These are phyloP conservation scores for Triplophysa dalaica DNA, from an alignment of 2,113 vertebrate genomes.

Conservation along the genomic window DNA sequence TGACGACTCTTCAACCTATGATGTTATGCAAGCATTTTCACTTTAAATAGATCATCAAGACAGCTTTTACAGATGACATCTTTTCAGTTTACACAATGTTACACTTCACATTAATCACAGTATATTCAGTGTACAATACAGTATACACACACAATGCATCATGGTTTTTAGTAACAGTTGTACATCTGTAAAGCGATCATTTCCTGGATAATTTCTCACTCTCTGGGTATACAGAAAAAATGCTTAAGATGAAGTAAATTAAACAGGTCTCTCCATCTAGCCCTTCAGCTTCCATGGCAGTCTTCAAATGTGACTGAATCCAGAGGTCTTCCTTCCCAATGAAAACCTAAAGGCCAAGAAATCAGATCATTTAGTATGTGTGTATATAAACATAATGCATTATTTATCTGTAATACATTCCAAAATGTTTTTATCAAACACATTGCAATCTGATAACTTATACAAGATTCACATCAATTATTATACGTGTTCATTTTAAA, in stretches of 20 bases:
- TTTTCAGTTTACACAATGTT: slow-evolving; percentile 4
- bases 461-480: no score
- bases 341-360: slow-evolving; percentile 38
- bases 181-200: background rate
- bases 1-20: background rate
- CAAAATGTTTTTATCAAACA: no score
- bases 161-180: background rate
- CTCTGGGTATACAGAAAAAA: background rate
- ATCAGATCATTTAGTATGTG: background rate
- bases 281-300: background rate
- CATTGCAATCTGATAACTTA: no score
- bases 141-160: background rate
- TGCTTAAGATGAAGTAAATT: background rate
- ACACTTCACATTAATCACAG: background rate
- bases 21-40: background rate
- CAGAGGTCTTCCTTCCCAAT: background rate
- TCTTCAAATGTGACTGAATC: background rate
- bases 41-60: slow-evolving; percentile 8
- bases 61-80: background rate
- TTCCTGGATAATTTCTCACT: background rate
- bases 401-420: no score
- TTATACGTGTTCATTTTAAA: no score
- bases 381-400: background rate
- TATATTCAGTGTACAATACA: background rate
- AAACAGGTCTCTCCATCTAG: slow-evolving; percentile 1